Percentiles rank a stretch among this genome's conserved stretches.
These are phyloP conservation scores for Gobiocypris rarus DNA, from an alignment of 2,113 vertebrate genomes.

Conservation along the genomic window DNA sequence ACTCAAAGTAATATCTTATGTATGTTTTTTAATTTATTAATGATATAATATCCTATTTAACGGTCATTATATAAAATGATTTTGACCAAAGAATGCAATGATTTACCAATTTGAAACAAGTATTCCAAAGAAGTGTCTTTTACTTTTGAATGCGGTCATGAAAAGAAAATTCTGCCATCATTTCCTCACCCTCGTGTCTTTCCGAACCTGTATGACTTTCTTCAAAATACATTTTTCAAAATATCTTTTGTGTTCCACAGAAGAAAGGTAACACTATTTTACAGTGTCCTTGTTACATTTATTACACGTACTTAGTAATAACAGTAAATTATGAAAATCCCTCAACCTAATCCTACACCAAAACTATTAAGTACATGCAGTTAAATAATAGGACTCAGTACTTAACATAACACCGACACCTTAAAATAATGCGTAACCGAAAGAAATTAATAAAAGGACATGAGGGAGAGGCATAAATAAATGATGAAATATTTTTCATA, in stretches of 20 bases:
- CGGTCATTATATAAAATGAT: background rate
- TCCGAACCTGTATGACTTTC: background rate
- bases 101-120: background rate
- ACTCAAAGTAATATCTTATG: background rate
- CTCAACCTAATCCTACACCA: too few relatives aligned
- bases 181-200: background rate
- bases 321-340: too few relatives aligned
- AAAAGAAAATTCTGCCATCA: background rate
- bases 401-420: too few relatives aligned
- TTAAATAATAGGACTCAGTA: too few relatives aligned
- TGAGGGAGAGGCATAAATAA: background rate
- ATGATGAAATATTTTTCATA: background rate
- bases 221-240: too few relatives aligned
- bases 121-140: background rate
- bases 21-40: constrained; percentile 12
- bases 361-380: too few relatives aligned
- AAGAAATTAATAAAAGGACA: background rate
- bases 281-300: too few relatives aligned
- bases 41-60: background rate
- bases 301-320: too few relatives aligned
- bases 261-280: background rate
- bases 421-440: too few relatives aligned
- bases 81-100: background rate
- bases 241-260: background rate
- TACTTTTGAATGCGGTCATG: background rate